Evolutionary conservation across 2,888 invertebrate genomes (phyloP).

Genomic region (Labia minor): DNA sequence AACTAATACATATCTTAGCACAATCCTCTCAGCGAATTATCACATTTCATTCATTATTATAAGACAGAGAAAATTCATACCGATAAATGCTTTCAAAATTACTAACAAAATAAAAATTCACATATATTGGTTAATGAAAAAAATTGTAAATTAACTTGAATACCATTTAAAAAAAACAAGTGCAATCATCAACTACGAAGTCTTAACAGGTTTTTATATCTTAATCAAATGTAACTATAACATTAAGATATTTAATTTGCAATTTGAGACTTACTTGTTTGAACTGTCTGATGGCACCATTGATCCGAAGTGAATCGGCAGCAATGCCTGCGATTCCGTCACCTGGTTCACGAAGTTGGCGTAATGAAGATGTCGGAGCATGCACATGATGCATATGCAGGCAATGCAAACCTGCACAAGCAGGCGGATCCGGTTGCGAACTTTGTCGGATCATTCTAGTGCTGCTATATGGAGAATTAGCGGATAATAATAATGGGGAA

Average conservation of each 20-base stretch:
- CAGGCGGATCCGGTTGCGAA: conserved; percentile 64
- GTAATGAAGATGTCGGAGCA: conserved; percentile 72
- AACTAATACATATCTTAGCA: too few species aligned
- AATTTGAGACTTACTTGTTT: conserved; percentile 60
- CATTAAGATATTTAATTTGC: not conserved
- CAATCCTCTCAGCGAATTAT: too few species aligned
- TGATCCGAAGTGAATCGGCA: conserved; percentile 88
- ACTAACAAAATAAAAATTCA: too few species aligned
- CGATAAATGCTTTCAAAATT: too few species aligned
- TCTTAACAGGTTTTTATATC: too few species aligned
- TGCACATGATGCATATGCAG: conserved; percentile 41
- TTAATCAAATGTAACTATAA: not conserved
- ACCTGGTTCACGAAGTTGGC: conserved; percentile 69
- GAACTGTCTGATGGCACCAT: conserved; percentile 92
- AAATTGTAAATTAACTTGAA: too few species aligned
- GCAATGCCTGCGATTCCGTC: conserved; percentile 92
- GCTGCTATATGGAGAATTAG: conserved; percentile 49
- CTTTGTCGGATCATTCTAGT: conserved; percentile 78
- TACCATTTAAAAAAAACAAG: too few species aligned
- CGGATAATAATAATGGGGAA: conserved; percentile 15
- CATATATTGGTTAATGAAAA: too few species aligned
- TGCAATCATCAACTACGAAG: too few species aligned
- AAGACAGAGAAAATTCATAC: too few species aligned
- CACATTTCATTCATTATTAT: too few species aligned
- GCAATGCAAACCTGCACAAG: conserved; percentile 47